Evolutionary conservation across 2,113 vertebrate species (phyloP).

Genomic region (Oreochromis niloticus): DNA sequence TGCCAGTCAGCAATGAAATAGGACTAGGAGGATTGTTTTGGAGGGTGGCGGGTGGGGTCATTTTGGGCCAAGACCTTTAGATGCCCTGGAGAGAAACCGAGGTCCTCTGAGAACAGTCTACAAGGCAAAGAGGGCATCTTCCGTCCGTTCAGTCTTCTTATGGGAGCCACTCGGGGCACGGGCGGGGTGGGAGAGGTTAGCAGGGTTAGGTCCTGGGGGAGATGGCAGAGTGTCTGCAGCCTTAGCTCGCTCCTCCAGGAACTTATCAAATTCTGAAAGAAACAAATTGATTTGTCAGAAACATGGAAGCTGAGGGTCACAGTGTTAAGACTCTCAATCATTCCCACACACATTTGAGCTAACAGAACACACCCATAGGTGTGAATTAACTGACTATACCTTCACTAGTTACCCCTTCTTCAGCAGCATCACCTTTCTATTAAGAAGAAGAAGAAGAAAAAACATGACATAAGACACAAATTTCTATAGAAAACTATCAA

Average conservation of each 20-base stretch:
- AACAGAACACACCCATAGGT: background rate
- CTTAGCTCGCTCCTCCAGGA: constrained; percentile 93
- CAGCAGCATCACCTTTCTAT: constrained; percentile 88
- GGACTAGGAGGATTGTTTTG: background rate
- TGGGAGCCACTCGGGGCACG: constrained; percentile 58
- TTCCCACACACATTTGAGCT: background rate
- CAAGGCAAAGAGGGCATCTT: constrained; percentile 94
- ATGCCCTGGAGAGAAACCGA: background rate
- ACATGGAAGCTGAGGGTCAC: background rate
- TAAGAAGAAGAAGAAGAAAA: constrained; percentile 17
- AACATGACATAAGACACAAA: background rate
- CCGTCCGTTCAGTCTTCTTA: constrained; percentile 87
- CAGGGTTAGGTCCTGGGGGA: constrained; percentile 71
- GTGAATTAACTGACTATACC: constrained; percentile 68
- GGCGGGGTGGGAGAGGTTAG: constrained; percentile 69
- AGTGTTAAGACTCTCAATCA: background rate
- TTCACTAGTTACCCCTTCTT: constrained; percentile 97
- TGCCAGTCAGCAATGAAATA: constrained; percentile 19
- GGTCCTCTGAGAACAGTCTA: constrained; percentile 65
- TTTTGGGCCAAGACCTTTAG: background rate
- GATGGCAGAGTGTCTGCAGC: constrained; percentile 81
- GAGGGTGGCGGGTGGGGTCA: background rate
- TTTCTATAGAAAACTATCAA: background rate
- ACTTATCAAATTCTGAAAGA: constrained; percentile 91
- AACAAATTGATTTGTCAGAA: background rate